These are phyloP conservation scores for human DNA, from an alignment of 2,113 vertebrate species.

Conservation along the genomic window GRCh38 chr6:46564501-46565000, in stretches of 20 bases:
- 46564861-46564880: constrained; percentile 37
- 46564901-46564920: not conserved
- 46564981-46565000: not conserved
- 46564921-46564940: constrained; percentile 37
- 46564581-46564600: not conserved
- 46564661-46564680: not conserved
- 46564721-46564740: constrained; percentile 7
- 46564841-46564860: constrained; percentile 64
- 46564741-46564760: not conserved
- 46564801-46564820: constrained; percentile 62
- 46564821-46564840: constrained; percentile 74
- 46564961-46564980: constrained; percentile 5
- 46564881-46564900: constrained; percentile 36
- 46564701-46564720: not conserved
- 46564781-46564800: constrained; percentile 43
- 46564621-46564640: not conserved
- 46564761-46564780: constrained; percentile 57
- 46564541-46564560: not conserved
- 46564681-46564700: not conserved
- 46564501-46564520: not conserved
- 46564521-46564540: not conserved
- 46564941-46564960: not conserved
- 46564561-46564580: not conserved
- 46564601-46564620: not conserved
- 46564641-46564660: not conserved